Conservation (phyloP, 2,888 invertebrate species). For the Dolomedes plantarius region DNA sequence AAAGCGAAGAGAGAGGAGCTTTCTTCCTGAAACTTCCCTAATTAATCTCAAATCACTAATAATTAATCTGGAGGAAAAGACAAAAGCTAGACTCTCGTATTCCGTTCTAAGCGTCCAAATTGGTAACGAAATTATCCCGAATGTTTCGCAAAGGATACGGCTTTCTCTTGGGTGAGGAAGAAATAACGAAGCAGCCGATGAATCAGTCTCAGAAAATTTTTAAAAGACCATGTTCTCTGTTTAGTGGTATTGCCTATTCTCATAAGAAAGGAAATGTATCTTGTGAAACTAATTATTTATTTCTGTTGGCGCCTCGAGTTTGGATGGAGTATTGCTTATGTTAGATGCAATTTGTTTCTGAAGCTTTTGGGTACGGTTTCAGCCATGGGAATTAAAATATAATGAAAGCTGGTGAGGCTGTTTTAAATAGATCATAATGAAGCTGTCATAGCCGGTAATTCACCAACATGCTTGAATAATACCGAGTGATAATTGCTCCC, state of each 20-base stretch:
- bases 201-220: neutral
- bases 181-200: neutral
- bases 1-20: neutral
- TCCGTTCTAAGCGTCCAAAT: neutral
- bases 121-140: neutral
- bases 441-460: no score
- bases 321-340: no score
- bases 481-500: no score
- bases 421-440: no score
- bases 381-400: no score
- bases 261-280: neutral
- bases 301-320: no score
- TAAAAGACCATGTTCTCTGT: neutral
- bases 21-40: neutral
- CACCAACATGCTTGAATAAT: no score
- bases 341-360: no score
- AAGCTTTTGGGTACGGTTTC: no score
- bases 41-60: slow-evolving; percentile 8
- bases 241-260: neutral
- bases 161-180: neutral
- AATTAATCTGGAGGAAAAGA: slow-evolving; percentile 4
- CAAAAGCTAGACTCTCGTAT: neutral
- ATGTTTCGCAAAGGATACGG: neutral
- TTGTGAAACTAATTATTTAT: neutral
- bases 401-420: no score